These are phyloP conservation scores for Siniperca scherzeri DNA, from an alignment of 2,797 vertebrate species.

Conservation along the genomic window DNA sequence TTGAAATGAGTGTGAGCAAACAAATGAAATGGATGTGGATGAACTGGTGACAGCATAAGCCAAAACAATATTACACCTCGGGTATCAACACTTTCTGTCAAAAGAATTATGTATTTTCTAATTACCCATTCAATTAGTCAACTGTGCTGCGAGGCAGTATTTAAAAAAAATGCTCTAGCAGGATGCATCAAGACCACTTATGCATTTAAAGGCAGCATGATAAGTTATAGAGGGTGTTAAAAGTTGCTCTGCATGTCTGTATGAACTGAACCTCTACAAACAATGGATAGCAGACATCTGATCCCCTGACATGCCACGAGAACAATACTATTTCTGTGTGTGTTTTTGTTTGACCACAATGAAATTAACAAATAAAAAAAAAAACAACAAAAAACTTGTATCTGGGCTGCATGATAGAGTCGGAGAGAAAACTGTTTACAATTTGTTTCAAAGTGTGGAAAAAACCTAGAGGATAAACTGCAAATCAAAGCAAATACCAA, in stretches of 20 bases:
- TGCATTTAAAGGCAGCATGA: background rate
- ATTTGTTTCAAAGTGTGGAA: conserved; percentile 50
- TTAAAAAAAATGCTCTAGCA: background rate
- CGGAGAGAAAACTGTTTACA: conserved; percentile 25
- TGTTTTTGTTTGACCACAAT: conserved; percentile 34
- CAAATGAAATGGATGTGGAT: background rate
- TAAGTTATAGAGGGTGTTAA: background rate
- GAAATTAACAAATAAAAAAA: conserved; percentile 12
- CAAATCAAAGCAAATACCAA: conserved; percentile 52
- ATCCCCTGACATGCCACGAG: conserved; percentile 19
- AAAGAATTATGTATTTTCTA: background rate
- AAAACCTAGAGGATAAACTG: conserved; percentile 48
- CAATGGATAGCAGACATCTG: conserved; percentile 29
- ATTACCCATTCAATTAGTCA: background rate
- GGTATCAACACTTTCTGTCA: background rate
- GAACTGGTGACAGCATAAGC: background rate
- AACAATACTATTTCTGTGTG: conserved; percentile 43
- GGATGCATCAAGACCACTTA: background rate
- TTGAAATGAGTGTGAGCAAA: conserved; percentile 9
- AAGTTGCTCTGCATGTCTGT: background rate
- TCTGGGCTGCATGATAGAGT: conserved; percentile 39
- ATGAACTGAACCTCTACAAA: conserved; percentile 25
- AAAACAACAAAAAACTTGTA: background rate
- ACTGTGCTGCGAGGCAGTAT: background rate
- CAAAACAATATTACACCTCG: background rate